phyloP scores from a whole-genome alignment of 1,140 invertebrate species.

The Cydia fagiglandana region DNA sequence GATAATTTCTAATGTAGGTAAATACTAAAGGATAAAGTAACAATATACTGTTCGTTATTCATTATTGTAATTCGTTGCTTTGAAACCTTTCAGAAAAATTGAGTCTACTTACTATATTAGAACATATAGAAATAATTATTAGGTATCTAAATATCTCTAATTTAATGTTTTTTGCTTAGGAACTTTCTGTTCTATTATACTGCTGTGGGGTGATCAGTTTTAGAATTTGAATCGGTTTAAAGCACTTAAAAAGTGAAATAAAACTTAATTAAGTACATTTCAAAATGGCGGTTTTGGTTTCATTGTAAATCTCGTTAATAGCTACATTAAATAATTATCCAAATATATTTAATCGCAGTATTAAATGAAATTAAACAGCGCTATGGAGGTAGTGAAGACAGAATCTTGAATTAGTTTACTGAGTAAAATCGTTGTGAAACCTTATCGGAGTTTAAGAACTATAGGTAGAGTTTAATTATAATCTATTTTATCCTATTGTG shows the following conservation, averaged over 20 bases:
- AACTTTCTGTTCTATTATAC: slow-evolving; percentile 73
- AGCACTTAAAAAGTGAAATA: slow-evolving; percentile 27
- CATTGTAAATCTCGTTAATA: slow-evolving; percentile 4
- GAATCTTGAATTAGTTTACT: not conserved
- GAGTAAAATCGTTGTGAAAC: slow-evolving; percentile 19
- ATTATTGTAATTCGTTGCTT: slow-evolving; percentile 74
- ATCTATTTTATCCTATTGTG: slow-evolving; percentile 46
- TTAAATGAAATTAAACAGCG: not conserved
- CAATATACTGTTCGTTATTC: slow-evolving; percentile 49
- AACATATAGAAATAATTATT: slow-evolving; percentile 67
- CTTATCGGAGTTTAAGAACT: slow-evolving; percentile 24
- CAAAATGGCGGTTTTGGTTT: slow-evolving; percentile 1
- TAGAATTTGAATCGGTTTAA: not conserved
- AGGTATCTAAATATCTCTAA: slow-evolving; percentile 65
- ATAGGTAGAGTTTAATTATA: slow-evolving; percentile 33
- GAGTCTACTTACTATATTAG: slow-evolving; percentile 69
- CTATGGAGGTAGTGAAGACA: not conserved
- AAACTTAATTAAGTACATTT: slow-evolving; percentile 40
- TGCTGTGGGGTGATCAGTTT: slow-evolving; percentile 38
- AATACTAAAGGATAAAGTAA: slow-evolving; percentile 39
- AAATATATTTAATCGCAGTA: slow-evolving; percentile 19
- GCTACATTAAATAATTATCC: slow-evolving; percentile 19
- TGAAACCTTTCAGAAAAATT: slow-evolving; percentile 72
- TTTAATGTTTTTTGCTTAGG: slow-evolving; percentile 58
- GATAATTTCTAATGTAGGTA: slow-evolving; percentile 30